Conservation (phyloP, 2,113 vertebrate genomes). For the Poeciliopsis prolifica region DNA sequence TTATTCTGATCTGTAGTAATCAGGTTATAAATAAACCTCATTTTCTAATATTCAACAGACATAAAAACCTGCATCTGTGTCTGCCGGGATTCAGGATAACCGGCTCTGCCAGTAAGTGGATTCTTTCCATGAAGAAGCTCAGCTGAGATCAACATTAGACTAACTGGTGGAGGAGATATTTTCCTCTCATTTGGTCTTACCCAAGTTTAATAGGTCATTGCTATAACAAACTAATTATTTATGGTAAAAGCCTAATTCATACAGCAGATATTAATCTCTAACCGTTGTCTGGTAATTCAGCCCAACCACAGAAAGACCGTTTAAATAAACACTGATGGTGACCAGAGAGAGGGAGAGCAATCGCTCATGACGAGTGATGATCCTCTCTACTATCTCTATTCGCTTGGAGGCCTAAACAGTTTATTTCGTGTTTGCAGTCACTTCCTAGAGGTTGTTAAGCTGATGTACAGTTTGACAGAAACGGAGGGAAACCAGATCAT, state of each 20-base stretch:
- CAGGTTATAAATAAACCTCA: slow-evolving; percentile 2
- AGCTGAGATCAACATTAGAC: slow-evolving; percentile 36
- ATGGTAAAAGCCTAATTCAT: slow-evolving; percentile 65
- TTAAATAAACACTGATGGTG: slow-evolving; percentile 92
- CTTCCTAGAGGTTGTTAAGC: slow-evolving; percentile 95
- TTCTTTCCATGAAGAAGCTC: slow-evolving; percentile 52
- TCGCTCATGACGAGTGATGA: slow-evolving; percentile 92
- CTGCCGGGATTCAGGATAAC: slow-evolving; percentile 45
- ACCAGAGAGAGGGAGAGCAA: slow-evolving; percentile 92
- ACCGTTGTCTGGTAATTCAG: slow-evolving; percentile 65
- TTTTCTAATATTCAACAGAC: slow-evolving; percentile 27
- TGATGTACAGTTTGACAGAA: slow-evolving; percentile 94
- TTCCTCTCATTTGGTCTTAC: slow-evolving; percentile 47
- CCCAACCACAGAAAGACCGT: slow-evolving; percentile 80
- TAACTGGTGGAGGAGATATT: slow-evolving; percentile 33
- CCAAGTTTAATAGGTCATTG: slow-evolving; percentile 34
- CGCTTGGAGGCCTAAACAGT: slow-evolving; percentile 92
- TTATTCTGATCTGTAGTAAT: neutral
- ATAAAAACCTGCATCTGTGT: slow-evolving; percentile 18
- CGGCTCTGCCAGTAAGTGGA: slow-evolving; percentile 46
- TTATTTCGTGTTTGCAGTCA: slow-evolving; percentile 98
- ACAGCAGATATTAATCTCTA: slow-evolving; percentile 66
- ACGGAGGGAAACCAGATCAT: slow-evolving; percentile 94
- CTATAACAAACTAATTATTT: slow-evolving; percentile 55
- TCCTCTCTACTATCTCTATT: slow-evolving; percentile 93